Percentiles rank a stretch among this genome's conserved stretches.
Conservation (phyloP, 2,888 invertebrate species). For the Cremastobaeus sp. region DNA sequence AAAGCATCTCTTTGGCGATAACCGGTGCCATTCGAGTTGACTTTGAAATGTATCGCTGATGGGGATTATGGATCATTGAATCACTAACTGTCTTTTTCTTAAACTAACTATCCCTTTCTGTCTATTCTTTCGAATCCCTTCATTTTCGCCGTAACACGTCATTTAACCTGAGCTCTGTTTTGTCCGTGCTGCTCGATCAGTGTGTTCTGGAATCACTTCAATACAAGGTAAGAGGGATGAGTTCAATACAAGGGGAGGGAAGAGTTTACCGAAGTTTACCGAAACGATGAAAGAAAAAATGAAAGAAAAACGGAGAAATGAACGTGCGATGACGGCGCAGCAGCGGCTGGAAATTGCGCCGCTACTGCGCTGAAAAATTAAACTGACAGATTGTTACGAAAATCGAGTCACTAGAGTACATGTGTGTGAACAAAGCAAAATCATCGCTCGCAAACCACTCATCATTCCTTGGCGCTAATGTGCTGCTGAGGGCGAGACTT, state of each 20-base stretch:
- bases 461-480: slow-evolving; percentile 48
- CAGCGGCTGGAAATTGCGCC: no score
- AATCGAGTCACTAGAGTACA: slow-evolving; percentile 27
- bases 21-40: no score
- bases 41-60: slow-evolving; percentile 9
- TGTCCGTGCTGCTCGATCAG: slow-evolving; percentile 89
- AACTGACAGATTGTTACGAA: slow-evolving; percentile 72
- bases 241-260: slow-evolving; percentile 44
- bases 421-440: slow-evolving; percentile 58
- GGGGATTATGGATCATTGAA: slow-evolving; percentile 34
- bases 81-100: slow-evolving; percentile 33
- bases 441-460: slow-evolving; percentile 58
- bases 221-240: slow-evolving; percentile 92
- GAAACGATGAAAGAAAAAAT: slow-evolving; percentile 36
- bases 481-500: slow-evolving; percentile 53
- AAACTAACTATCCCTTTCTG: slow-evolving; percentile 42
- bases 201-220: slow-evolving; percentile 99
- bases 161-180: slow-evolving; percentile 82
- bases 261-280: no score
- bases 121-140: slow-evolving; percentile 55
- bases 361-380: slow-evolving; percentile 59
- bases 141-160: slow-evolving; percentile 68
- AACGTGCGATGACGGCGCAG: slow-evolving; percentile 56
- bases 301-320: background rate
- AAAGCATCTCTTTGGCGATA: no score